phyloP scores from a whole-genome alignment of 2,888 invertebrate genomes.

The Macrosiphum euphorbiae region DNA sequence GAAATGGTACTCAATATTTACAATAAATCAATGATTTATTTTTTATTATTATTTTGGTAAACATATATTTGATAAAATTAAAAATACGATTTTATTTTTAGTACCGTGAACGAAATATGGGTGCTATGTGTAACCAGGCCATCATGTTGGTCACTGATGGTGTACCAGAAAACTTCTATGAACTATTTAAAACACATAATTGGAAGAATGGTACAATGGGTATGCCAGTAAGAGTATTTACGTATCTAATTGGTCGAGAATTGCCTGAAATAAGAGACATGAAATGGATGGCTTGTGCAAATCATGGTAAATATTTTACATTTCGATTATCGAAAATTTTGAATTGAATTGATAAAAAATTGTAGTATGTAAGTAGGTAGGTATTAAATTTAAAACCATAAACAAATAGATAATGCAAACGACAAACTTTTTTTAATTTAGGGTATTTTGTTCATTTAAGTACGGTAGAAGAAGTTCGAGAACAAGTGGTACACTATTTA shows the following conservation, averaged over 20 bases:
- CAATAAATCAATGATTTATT: background rate
- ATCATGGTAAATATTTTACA: conserved; percentile 78
- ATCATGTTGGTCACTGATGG: conserved; percentile 98
- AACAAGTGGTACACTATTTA: conserved; percentile 96
- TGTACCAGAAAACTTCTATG: conserved; percentile 87
- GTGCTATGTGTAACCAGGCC: conserved; percentile 86
- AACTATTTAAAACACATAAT: conserved; percentile 87
- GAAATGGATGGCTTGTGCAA: conserved; percentile 94
- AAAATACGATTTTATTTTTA: conserved; percentile 67
- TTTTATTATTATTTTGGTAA: background rate
- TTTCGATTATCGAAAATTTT: background rate
- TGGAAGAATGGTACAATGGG: conserved; percentile 76
- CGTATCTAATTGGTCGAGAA: conserved; percentile 95
- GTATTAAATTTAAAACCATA: background rate
- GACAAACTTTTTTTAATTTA: conserved; percentile 69
- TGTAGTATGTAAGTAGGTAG: background rate
- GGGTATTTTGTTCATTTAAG: conserved; percentile 96
- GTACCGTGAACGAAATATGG: conserved; percentile 73
- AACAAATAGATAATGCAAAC: background rate
- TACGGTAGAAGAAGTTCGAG: conserved; percentile 94
- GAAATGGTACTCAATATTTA: conserved; percentile 68
- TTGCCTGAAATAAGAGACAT: conserved; percentile 91
- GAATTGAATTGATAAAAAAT: background rate
- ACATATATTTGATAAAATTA: background rate
- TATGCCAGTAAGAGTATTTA: conserved; percentile 91